phyloP scores from a whole-genome alignment of 1,140 invertebrate genomes.

The Popillia japonica region DNA sequence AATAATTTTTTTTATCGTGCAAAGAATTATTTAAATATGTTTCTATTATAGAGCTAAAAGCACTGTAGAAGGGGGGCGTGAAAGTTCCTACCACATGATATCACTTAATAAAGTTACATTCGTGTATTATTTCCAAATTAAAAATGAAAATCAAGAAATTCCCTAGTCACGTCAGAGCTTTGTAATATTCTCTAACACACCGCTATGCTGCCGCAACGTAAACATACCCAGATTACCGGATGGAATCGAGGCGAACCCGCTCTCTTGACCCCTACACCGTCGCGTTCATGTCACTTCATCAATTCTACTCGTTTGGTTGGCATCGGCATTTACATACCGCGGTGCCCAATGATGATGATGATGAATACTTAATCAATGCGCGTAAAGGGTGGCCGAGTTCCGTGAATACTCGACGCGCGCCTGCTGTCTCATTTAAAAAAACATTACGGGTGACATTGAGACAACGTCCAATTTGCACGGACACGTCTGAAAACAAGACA shows the following conservation, averaged over 20 bases:
- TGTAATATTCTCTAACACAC: not conserved
- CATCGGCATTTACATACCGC: not conserved
- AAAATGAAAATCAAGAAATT: slow-evolving; percentile 7
- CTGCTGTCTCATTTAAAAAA: not conserved
- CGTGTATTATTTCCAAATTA: not conserved
- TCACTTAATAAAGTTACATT: not conserved
- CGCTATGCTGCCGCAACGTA: not conserved
- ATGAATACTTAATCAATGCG: slow-evolving; percentile 6
- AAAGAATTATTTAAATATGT: no score
- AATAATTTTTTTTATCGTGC: not conserved
- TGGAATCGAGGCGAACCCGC: not conserved
- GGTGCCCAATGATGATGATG: not conserved
- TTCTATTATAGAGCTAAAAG: no score
- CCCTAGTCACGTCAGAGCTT: not conserved
- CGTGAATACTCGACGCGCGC: not conserved
- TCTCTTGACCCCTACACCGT: slow-evolving; percentile 4
- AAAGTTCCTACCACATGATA: no score
- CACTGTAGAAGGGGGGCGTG: no score
- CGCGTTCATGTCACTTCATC: not conserved
- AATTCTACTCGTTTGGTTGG: not conserved
- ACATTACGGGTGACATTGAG: not conserved
- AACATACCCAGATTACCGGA: not conserved
- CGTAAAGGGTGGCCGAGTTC: slow-evolving; percentile 1
- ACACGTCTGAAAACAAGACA: not conserved
- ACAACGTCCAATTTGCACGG: not conserved